Evolutionary conservation across 2,888 invertebrate genomes (phyloP).

Genomic region (Drosophila basisetae): DNA sequence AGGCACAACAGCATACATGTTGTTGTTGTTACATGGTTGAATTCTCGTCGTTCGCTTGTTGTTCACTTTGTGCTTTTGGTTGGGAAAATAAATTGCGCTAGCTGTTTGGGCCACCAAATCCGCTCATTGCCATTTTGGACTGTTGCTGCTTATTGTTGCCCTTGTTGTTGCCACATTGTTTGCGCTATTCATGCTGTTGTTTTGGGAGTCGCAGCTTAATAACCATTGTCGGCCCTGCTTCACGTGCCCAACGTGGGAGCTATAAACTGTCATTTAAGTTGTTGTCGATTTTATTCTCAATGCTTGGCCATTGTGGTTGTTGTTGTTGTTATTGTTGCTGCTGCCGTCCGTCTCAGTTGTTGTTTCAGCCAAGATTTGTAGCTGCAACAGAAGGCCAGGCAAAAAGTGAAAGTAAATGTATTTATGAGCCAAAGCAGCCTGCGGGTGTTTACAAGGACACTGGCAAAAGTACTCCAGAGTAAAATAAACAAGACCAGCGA

Average conservation of each 20-base stretch:
- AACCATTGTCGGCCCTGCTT: conserved; percentile 68
- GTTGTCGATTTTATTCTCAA: conserved; percentile 78
- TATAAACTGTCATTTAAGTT: conserved; percentile 79
- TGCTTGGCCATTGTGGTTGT: conserved; percentile 24
- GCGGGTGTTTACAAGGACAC: conserved; percentile 24
- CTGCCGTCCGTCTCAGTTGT: conserved; percentile 33
- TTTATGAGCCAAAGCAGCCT: conserved; percentile 64
- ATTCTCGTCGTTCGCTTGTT: conserved; percentile 39
- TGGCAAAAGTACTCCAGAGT: conserved; percentile 69
- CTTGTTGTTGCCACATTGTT: conserved; percentile 45
- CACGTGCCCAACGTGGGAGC: conserved; percentile 76
- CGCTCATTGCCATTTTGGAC: conserved; percentile 73
- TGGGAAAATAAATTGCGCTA: conserved; percentile 72
- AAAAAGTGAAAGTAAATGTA: conserved; percentile 77
- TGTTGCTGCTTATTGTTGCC: conserved; percentile 25
- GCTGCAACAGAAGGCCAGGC: conserved; percentile 69
- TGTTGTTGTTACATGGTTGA: conserved; percentile 34
- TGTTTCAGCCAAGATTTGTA: conserved; percentile 71
- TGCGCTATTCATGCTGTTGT: conserved; percentile 45
- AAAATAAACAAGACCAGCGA: conserved; percentile 61
- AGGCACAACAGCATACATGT: conserved; percentile 15
- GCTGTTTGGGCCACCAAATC: conserved; percentile 71
- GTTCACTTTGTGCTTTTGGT: conserved; percentile 69
- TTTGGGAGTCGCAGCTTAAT: conserved; percentile 63
- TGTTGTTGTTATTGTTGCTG: background rate